These are phyloP conservation scores for Oryzias celebensis DNA, from an alignment of 2,113 vertebrate genomes.

Conservation along the genomic window DNA sequence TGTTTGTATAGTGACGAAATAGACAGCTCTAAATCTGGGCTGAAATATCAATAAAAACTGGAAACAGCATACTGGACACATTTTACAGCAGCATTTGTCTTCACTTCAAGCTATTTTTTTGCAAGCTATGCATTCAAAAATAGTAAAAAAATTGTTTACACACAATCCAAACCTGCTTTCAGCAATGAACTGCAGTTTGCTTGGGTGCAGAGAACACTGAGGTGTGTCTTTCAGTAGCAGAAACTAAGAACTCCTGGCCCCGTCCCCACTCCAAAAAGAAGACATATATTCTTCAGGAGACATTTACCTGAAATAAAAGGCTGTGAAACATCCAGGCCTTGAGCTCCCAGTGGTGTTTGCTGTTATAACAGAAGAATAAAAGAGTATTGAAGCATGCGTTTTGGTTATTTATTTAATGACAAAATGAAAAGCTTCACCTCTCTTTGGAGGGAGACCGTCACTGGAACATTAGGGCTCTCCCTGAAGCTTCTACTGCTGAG, in stretches of 20 bases:
- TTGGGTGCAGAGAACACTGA: rapidly evolving
- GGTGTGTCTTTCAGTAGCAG: background rate
- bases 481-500: conserved; percentile 11
- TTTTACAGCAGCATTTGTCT: too few species aligned
- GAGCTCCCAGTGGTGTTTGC: conserved; percentile 62
- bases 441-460: conserved; percentile 16
- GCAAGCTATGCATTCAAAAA: too few species aligned
- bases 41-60: too few species aligned
- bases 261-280: background rate
- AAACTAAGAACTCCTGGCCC: background rate
- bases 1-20: too few species aligned
- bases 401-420: too few species aligned
- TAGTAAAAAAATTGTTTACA: too few species aligned
- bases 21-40: too few species aligned
- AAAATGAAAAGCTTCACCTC: conserved; percentile 41
- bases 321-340: conserved; percentile 10
- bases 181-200: background rate
- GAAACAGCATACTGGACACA: too few species aligned
- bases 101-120: too few species aligned
- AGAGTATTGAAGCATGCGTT: too few species aligned
- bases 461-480: conserved; percentile 12
- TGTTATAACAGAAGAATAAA: conserved; percentile 19
- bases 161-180: too few species aligned
- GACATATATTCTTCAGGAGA: background rate
- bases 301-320: conserved; percentile 66